Evolutionary conservation across 2,113 vertebrate species (phyloP), one percentile per base, ranked within the genome.

Genomic region (Ardeotis arabs): DNA sequence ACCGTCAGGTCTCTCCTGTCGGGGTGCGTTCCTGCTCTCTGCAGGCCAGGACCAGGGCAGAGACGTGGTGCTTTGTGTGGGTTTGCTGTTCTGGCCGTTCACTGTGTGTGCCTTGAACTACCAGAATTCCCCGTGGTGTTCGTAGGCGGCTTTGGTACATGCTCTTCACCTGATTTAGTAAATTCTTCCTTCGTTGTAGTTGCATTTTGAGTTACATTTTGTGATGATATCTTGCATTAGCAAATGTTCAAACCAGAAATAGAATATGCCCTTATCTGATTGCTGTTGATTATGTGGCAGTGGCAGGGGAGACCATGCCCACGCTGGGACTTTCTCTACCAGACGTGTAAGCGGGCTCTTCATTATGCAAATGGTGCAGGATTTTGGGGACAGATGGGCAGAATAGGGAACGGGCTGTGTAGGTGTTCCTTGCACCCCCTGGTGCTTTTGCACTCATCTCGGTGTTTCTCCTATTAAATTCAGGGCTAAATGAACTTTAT

Each of bases 101-200:
- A 31, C 67, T n/a, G 17, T 15, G 31, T 3, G 0, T 7, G 29
- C 22, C 22, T 24, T 5, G 13, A 37, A 4, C 63, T 45, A 19
- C 39, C 0, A 0, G 16, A 78, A 41, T 18, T 33, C 17, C 17
- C 66, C 31, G 10, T 23, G 27, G 6, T 17, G 75, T 50, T 28
- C 1, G 0, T 5, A 14, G 25, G 19, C 3, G 3, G 8, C 44
- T 68, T 31, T 60, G 27, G 15, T 33, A 41, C 5, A 1, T 0
- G 0, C 21, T 23, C 10, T 45, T 53, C 52, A 66, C 17, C 28
- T 22, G 3, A 4, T 22, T 28, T 25, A 67, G 68, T 44, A 55
- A 20, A 25, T 31, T 60, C 10, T 15, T 17, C 45, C 59, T 47
- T 56, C 1, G 0, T 8, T 47, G 66, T 12, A 13, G 12, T 27